A percentile compares a stretch with the other conserved stretches of the same genome.
These are phyloP conservation scores for Euplexia lucipara DNA, from an alignment of 2,888 invertebrate species.

Conservation along the genomic window DNA sequence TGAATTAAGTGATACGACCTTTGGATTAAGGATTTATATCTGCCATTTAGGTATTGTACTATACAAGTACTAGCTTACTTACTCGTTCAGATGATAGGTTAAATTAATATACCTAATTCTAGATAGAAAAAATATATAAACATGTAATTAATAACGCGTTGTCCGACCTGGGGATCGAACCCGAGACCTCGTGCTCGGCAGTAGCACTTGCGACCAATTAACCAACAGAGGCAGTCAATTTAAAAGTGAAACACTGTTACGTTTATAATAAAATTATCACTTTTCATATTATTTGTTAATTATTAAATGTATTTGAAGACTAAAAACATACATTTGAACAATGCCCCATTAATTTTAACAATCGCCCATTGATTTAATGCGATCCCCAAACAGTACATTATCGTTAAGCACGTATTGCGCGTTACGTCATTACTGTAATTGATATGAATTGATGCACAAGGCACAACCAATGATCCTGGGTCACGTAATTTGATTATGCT, in stretches of 20 bases:
- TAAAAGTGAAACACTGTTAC: no score
- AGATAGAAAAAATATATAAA: no score
- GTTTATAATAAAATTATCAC: no score
- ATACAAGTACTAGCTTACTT: constrained; percentile 3
- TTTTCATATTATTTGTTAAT: no score
- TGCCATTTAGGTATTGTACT: constrained; percentile 9
- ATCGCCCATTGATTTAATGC: constrained; percentile 5
- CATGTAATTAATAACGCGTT: no score
- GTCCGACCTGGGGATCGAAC: no score
- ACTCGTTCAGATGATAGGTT: no score
- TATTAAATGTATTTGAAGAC: not conserved
- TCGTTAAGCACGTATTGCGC: constrained; percentile 8
- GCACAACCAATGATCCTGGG: constrained; percentile 29
- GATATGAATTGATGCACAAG: constrained; percentile 51
- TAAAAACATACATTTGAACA: not conserved
- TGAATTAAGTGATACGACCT: constrained; percentile 27
- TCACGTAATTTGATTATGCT: constrained; percentile 54
- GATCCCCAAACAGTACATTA: constrained; percentile 14
- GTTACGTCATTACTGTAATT: constrained; percentile 55
- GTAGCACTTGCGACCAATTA: no score
- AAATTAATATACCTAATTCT: no score
- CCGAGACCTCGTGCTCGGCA: no score
- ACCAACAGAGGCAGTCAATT: no score
- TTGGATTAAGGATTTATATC: constrained; percentile 33
- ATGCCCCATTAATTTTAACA: constrained; percentile 13